Percentiles rank a stretch among this genome's conserved stretches.
phyloP scores from a whole-genome alignment of 2,113 vertebrate species.

The Serinus canaria region DNA sequence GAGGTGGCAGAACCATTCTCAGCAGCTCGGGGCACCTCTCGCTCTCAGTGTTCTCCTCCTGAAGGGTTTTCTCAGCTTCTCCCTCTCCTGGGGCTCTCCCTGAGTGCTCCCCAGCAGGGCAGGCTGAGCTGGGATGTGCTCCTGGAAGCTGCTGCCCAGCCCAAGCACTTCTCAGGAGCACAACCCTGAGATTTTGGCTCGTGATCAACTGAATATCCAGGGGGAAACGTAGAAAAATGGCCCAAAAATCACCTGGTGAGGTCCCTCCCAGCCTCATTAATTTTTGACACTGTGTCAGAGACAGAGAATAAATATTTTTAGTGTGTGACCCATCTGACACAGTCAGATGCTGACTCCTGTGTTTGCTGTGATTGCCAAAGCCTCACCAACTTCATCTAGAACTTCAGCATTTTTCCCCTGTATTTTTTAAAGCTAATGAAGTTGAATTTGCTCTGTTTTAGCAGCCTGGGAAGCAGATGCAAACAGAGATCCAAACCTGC shows the following conservation, averaged over 20 bases:
- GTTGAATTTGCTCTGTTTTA: not conserved
- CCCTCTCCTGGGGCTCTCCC: not conserved
- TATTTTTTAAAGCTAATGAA: not conserved
- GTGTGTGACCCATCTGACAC: too few species aligned
- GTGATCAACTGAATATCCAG: not conserved
- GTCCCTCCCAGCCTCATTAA: not conserved
- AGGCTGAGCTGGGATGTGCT: not conserved
- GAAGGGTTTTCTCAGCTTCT: not conserved
- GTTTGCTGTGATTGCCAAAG: not conserved
- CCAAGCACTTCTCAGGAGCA: not conserved
- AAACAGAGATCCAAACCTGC: not conserved
- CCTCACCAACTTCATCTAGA: not conserved
- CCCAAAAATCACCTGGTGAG: not conserved
- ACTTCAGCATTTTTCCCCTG: not conserved
- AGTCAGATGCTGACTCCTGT: not conserved
- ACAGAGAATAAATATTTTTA: not conserved
- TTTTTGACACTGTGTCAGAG: not conserved
- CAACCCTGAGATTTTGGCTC: not conserved
- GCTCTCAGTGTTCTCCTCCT: not conserved
- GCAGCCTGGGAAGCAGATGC: not conserved
- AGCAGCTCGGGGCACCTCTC: not conserved
- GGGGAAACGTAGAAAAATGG: not conserved
- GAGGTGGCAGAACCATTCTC: not conserved
- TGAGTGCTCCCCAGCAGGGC: not conserved
- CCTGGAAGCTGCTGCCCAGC: not conserved